Evolutionary conservation across 2,797 vertebrate genomes (phyloP), one percentile per base, ranked within the genome.

Genomic region (Pseudochaenichthys georgianus): DNA sequence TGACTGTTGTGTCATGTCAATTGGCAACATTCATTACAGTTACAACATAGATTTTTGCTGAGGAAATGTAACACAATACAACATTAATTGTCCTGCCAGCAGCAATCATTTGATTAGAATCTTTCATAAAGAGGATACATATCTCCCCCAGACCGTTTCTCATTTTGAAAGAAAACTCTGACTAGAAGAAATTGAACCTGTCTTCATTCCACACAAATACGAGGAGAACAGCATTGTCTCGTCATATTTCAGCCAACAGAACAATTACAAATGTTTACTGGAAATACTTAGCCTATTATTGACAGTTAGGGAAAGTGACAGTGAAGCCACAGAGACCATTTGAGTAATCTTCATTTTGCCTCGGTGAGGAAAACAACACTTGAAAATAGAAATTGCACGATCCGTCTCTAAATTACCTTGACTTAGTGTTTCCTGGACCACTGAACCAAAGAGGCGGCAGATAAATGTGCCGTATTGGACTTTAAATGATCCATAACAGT

Each of bases 381-480:
- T 3, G 2, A 50, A 34, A 64, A 48, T 1, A 54, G 23, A 48
- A 58, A 61, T 55, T 15, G 11, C 19, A 76, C 54, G 51, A 70
- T 81, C 67, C 55, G 46, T 19, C 45, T 80, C 53, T 28, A 57
- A 72, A 63, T 54, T 10, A 50, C 23, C 53, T 50, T 43, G 23
- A 71, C 51, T 57, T 19, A 17, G 6, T 52, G 16, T 58, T 65
- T 66, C 15, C 19, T 51, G 50, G 34, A 74, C 43, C 51, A 73
- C 42, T 63, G 66, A 77, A 73, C 48, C 61, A 48, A 17, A 62
- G 52, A 68, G 15, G 41, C 2, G 0, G 51, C 59, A 38, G 68
- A 80, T 34, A 70, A 54, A 81, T 83, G 57, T 47, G 47, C 52
- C 54, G 46, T 77, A 87, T 88, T 88, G 74, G 77, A 81, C 72